Conservation (phyloP, 2,797 vertebrate genomes). For the Ctenochaetus hawaiiensis region DNA sequence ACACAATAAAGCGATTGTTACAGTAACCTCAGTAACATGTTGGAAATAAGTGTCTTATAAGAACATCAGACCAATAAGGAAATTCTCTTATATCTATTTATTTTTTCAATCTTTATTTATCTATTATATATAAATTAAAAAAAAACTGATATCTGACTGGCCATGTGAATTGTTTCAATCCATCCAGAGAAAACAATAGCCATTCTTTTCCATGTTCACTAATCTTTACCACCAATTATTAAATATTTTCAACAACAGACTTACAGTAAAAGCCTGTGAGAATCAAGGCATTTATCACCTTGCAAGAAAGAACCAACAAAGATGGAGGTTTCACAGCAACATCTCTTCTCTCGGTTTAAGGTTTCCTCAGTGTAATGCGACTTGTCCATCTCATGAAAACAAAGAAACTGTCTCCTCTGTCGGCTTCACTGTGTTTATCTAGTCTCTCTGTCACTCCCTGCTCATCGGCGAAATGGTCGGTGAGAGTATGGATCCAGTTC, state of each 20-base stretch:
- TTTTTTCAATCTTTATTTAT: too few species aligned
- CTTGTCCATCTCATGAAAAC: conserved; percentile 28
- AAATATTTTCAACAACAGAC: conserved; percentile 18
- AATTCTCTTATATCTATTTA: too few species aligned
- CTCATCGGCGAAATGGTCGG: conserved; percentile 54
- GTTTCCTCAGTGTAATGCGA: conserved; percentile 17
- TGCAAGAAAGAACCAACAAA: conserved; percentile 21
- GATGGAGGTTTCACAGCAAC: conserved; percentile 7
- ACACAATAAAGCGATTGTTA: too few species aligned
- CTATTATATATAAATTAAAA: too few species aligned
- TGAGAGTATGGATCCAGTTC: conserved; percentile 77
- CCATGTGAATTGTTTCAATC: too few species aligned
- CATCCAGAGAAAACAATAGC: too few species aligned
- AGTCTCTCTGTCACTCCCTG: conserved; percentile 60
- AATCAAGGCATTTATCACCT: conserved; percentile 25
- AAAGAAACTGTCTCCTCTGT: conserved; percentile 48
- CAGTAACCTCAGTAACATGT: too few species aligned
- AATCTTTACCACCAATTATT: too few species aligned
- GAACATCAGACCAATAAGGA: too few species aligned
- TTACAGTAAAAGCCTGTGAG: conserved; percentile 8
- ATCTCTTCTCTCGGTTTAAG: neutral
- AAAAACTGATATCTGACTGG: too few species aligned
- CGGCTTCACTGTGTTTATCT: conserved; percentile 71
- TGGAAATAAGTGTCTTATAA: too few species aligned
- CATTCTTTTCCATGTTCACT: too few species aligned